Conservation (phyloP, 2,797 vertebrate species). For the Chelon auratus region DNA sequence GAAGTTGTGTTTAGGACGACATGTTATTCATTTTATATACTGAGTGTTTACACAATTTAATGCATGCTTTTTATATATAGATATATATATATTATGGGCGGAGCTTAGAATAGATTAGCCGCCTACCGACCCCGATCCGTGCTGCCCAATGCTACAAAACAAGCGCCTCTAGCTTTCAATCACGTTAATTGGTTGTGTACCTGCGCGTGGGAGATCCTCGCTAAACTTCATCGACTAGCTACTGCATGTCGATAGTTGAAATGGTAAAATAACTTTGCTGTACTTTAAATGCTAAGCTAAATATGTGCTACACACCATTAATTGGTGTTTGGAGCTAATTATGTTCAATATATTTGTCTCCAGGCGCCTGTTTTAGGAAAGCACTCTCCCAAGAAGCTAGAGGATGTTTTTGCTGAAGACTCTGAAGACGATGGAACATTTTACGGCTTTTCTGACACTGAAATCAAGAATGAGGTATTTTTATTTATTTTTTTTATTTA, state of each 20-base stretch:
- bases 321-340: background rate
- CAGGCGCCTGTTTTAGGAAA: slow-evolving; percentile 32
- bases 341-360: background rate
- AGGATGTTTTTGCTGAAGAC: slow-evolving; percentile 75
- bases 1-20: too few relatives aligned
- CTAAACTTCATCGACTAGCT: background rate
- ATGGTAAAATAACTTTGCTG: slow-evolving; percentile 33
- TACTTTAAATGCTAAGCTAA: fast-evolving
- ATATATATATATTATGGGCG: too few relatives aligned
- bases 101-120: slow-evolving; percentile 1
- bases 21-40: too few relatives aligned
- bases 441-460: slow-evolving; percentile 80
- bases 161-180: slow-evolving; percentile 7
- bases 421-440: slow-evolving; percentile 78
- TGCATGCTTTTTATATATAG: too few relatives aligned
- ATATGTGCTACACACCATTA: fast-evolving
- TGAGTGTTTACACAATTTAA: too few relatives aligned
- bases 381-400: slow-evolving; percentile 35
- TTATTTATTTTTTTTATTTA: background rate
- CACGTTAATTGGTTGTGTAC: slow-evolving; percentile 34
- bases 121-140: too few relatives aligned
- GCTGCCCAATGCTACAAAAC: slow-evolving; percentile 15
- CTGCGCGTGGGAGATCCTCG: background rate
- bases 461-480: slow-evolving; percentile 59
- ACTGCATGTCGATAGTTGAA: background rate